phyloP scores from a whole-genome alignment of 2,113 vertebrate genomes.

The Leptosomus discolor region DNA sequence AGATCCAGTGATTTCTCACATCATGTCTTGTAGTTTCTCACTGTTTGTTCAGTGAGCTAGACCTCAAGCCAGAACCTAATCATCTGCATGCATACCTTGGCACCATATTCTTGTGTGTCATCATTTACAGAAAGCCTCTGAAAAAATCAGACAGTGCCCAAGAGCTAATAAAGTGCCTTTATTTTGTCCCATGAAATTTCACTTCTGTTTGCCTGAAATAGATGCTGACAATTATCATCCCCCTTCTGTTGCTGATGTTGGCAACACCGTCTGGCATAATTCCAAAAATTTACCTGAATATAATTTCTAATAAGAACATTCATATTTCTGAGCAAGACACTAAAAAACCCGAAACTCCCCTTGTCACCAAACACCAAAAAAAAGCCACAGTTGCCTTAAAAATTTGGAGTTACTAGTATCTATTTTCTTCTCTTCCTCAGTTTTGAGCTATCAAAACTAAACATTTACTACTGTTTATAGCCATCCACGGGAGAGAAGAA shows the following conservation, averaged over 20 bases:
- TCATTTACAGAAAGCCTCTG: not conserved
- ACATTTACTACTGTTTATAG: not conserved
- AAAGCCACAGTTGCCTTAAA: not conserved
- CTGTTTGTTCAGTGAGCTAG: not conserved
- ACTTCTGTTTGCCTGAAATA: not conserved
- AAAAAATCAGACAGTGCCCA: not conserved
- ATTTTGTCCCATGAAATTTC: not conserved
- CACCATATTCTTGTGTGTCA: not conserved
- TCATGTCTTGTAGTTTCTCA: not conserved
- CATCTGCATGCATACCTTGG: not conserved
- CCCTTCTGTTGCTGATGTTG: not conserved
- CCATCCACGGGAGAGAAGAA: not conserved
- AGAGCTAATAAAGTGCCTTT: not conserved
- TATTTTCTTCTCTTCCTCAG: not conserved
- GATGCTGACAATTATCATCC: not conserved
- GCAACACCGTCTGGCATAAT: not conserved
- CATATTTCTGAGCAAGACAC: not conserved
- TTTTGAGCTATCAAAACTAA: not conserved
- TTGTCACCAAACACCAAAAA: accelerated
- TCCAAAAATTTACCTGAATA: not conserved
- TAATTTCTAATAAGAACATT: not conserved
- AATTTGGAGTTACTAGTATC: not conserved
- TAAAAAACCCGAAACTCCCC: not conserved
- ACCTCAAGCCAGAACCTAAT: not conserved
- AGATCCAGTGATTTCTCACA: accelerated